Evolutionary conservation across 1,140 invertebrate genomes (phyloP), one percentile per base, ranked within the genome.

Genomic region (Planococcus citri): DNA sequence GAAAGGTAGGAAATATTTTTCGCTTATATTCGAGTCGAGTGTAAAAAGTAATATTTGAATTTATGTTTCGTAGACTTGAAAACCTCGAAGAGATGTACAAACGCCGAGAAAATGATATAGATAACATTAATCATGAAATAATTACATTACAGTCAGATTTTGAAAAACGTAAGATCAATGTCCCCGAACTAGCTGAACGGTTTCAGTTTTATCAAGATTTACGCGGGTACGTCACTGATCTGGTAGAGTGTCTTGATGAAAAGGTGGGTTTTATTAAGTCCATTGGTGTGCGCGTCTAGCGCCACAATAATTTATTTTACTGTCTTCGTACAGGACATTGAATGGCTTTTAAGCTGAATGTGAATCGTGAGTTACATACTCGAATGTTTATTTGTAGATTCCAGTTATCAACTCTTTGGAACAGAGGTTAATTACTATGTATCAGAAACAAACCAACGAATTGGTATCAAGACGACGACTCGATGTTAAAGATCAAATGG

Each of bases 171-270:
- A 83, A 83, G 78, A 79, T 80, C 70, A 83, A 84, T 74, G 87
- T 82, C 70, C 88, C 86, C 60, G 81, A 81, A 73, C 85, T 89
- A 74, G 89, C 86, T 73, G 82, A 85, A 73, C 85, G 86, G 76
- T 97, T 93, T 84, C 83, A 85, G 78, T 93, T 95, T 81, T 96
- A 95, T 84, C 94, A 97, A 86, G 91, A 95, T 83, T 87, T 94
- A 76, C 87, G 92, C 80, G 91, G 92, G 78, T 98, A 95, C 87
- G 87, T 97, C 78, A 91, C 89, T 76, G 94, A 97, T 86, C 88
- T 96, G 80, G 88, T 96, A 80, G 95, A 97, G 83, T 97, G 94
- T 85, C 86, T 97, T 75, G 91, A 95, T 75, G 89, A 92, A 80
- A 93, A 93, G 86, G 87, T 91, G 80, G 83, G 71, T 33, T 25